Evolutionary conservation across 2,113 vertebrate genomes (phyloP), one percentile per base, ranked within the genome.

Genomic region (Sebastes schlegelii): DNA sequence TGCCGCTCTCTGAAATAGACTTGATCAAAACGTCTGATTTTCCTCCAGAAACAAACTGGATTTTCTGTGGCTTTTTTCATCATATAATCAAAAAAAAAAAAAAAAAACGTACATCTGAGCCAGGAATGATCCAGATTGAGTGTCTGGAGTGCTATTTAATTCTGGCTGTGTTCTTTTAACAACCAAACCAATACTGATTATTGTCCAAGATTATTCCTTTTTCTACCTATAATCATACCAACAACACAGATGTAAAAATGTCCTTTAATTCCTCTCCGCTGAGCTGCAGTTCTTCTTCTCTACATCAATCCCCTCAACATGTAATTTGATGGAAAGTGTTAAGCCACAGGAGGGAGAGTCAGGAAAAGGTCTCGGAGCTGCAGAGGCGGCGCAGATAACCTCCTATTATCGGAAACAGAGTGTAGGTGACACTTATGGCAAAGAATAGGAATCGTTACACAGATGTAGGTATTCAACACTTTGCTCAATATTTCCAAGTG

Each of bases 301-400:
- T 52, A 16, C 46, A 40, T 82, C 65, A 12, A 79, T 43, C 42
- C 69, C 57, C 17, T 55, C 45, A 45, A 3, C 71, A 13, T 74
- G 82, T 82, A 13, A 78, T 88, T 34, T 79, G 64, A 77, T 43
- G 67, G 74, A 86, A 67, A 86, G 87, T 61, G 78, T 72, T 65
- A 45, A 74, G 26, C 70, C 82, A 43, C 55, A n/a, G 77, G 69
- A 67, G 76, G 12, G 57, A 72, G 76, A 64, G 70, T 42, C 7
- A 26, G 73, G 40, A 51, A n/a, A 46, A 80, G 79, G 73, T 79
- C 86, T 72, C 1, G 5, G 42, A 80, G 74, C 64, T 11, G 46
- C 78, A 14, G 77, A 58, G 68, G 34, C 69, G 0, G 21, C 1
- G 26, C 82, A n/a, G 75, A 75, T 74, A 67, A 69, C 67, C 58